phyloP scores from a whole-genome alignment of 2,888 invertebrate species.

The Drosophila flavopinicola region DNA sequence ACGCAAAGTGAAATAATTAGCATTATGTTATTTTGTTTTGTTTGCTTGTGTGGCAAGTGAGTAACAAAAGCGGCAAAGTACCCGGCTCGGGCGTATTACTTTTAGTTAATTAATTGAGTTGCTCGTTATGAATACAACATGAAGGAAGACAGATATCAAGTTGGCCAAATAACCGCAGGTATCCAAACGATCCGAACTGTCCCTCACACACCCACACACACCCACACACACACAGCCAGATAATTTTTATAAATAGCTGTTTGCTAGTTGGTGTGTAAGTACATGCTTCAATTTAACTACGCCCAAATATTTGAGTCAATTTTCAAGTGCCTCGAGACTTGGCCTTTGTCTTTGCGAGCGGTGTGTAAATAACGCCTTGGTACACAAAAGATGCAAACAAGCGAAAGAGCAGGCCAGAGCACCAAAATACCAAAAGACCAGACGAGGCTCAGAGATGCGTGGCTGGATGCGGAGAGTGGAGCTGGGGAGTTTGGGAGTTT shows the following conservation, averaged over 20 bases:
- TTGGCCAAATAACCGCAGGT: constrained; percentile 71
- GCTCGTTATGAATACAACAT: constrained; percentile 74
- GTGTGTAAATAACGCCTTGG: constrained; percentile 71
- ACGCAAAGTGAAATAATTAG: constrained; percentile 72
- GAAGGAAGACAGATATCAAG: constrained; percentile 51
- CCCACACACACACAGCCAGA: too few species aligned
- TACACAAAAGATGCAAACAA: constrained; percentile 65
- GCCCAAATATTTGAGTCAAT: constrained; percentile 79
- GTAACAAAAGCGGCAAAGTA: constrained; percentile 33
- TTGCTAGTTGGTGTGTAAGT: constrained; percentile 27
- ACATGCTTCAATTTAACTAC: constrained; percentile 60
- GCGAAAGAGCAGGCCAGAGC: constrained; percentile 19
- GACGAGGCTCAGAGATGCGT: neutral
- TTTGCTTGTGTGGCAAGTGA: constrained; percentile 29
- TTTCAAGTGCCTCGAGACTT: constrained; percentile 71
- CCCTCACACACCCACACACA: constrained; percentile 1
- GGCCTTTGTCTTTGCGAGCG: constrained; percentile 78
- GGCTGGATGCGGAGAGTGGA: too few species aligned
- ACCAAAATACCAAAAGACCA: too few species aligned
- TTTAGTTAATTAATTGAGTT: constrained; percentile 77
- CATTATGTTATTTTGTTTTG: constrained; percentile 58
- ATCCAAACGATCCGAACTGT: constrained; percentile 38
- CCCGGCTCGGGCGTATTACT: constrained; percentile 47
- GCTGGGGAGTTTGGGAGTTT: neutral
- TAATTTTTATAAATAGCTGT: constrained; percentile 2